A percentile compares a stretch with the other conserved stretches of the same genome.
phyloP scores from a whole-genome alignment of 2,113 vertebrate genomes.

The Alosa alosa region DNA sequence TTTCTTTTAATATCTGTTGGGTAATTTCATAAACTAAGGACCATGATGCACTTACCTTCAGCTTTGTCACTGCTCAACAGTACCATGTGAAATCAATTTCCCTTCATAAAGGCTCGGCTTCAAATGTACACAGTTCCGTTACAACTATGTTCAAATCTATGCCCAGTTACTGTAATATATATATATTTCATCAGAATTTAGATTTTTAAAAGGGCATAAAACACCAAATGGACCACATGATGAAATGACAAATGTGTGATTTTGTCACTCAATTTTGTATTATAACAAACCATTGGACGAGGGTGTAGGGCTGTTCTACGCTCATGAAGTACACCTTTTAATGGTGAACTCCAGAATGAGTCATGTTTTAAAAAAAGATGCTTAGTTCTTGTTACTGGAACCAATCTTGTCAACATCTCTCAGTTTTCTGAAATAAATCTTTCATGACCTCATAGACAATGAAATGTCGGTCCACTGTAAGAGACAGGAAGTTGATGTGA shows the following conservation, averaged over 20 bases:
- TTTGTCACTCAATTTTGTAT: neutral
- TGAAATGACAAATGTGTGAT: neutral
- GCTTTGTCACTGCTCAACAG: conserved; percentile 34
- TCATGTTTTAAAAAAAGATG: neutral
- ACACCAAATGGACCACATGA: neutral
- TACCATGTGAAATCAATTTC: conserved; percentile 33
- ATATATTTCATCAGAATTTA: neutral
- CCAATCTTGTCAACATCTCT: neutral
- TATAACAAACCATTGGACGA: neutral
- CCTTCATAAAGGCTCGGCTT: conserved; percentile 26
- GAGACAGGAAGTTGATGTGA: too few relatives aligned
- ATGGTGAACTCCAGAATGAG: neutral
- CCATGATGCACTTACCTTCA: conserved; percentile 46
- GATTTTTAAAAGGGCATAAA: neutral
- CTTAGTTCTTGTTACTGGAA: neutral
- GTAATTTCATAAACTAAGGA: conserved; percentile 54
- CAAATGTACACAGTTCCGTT: neutral
- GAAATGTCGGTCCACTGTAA: too few relatives aligned
- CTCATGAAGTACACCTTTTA: neutral
- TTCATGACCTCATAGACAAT: neutral
- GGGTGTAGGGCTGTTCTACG: neutral
- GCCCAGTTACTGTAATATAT: neutral
- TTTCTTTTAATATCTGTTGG: conserved; percentile 55
- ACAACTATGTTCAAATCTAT: too few relatives aligned
- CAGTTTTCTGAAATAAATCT: neutral